Evolutionary conservation across 64 coral and sea anemone genomes (phyloP).

Genomic region (Stichodactyla helianthus): DNA sequence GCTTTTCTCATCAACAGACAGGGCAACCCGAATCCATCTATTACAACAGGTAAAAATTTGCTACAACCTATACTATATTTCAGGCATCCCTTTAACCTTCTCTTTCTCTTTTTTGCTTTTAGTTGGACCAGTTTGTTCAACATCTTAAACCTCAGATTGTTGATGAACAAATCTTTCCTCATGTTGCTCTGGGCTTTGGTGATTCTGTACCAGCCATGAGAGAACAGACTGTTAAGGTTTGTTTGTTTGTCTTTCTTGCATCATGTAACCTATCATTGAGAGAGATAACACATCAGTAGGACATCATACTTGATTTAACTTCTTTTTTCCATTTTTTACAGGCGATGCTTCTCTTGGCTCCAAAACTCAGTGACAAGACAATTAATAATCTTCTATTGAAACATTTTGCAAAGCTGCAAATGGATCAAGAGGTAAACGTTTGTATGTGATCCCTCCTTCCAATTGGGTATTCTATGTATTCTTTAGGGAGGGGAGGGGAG

Average conservation of each 20-base stretch:
- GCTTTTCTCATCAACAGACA: conserved; percentile 95
- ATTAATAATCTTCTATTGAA: conserved; percentile 91
- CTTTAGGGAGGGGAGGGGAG: no score
- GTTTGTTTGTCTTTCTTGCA: not conserved
- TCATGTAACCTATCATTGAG: no score
- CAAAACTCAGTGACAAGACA: conserved; percentile 93
- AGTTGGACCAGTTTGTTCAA: conserved; percentile 97
- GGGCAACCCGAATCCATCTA: conserved; percentile 94
- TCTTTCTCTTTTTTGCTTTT: conserved; percentile 3
- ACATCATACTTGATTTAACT: not conserved
- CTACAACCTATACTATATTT: not conserved
- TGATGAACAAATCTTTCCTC: conserved; percentile 98
- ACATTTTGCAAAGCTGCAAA: conserved; percentile 92
- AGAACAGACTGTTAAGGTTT: conserved; percentile 94
- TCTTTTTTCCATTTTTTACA: not conserved
- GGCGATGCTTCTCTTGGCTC: conserved; percentile 79
- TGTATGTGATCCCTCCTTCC: no score
- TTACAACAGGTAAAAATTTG: conserved; percentile 73
- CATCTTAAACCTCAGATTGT: conserved; percentile 85
- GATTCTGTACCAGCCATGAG: conserved; percentile 97
- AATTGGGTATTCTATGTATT: no score
- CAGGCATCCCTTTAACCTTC: not conserved
- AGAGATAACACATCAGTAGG: no score
- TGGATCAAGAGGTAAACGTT: conserved; percentile 84
- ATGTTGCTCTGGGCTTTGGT: conserved; percentile 88